Conservation (phyloP, 2,888 invertebrate genomes). For the Tenthredo notha region DNA sequence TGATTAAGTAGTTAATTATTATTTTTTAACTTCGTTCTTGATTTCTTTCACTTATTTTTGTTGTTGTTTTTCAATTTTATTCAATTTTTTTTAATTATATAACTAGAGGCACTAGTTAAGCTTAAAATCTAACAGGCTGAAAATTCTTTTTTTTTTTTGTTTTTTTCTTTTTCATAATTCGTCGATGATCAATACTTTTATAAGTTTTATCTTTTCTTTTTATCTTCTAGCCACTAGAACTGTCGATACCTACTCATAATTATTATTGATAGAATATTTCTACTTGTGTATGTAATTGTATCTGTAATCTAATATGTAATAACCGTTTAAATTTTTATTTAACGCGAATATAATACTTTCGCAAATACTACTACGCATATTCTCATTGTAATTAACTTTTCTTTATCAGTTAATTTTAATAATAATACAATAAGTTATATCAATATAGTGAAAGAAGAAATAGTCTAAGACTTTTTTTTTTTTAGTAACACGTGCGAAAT, state of each 20-base stretch:
- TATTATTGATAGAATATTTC: constrained; percentile 28
- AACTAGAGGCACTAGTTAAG: constrained; percentile 76
- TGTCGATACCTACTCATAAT: background rate
- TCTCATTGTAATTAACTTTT: background rate
- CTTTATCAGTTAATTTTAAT: background rate
- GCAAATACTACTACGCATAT: constrained; percentile 11
- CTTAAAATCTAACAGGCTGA: constrained; percentile 67
- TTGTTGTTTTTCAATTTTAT: constrained; percentile 25
- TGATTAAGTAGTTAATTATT: constrained; percentile 16
- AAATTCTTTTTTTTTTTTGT: constrained; percentile 51
- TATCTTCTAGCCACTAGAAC: background rate
- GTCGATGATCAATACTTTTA: constrained; percentile 39
- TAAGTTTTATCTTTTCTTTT: constrained; percentile 28
- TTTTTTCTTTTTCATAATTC: background rate
- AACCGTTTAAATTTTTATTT: constrained; percentile 33
- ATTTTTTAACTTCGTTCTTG: constrained; percentile 19
- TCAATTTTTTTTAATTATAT: constrained; percentile 62
- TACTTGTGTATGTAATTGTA: constrained; percentile 40
- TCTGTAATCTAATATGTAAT: constrained; percentile 42
- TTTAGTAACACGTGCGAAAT: constrained; percentile 20
- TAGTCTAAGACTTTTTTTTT: constrained; percentile 27
- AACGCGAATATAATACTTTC: constrained; percentile 22
- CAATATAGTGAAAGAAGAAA: constrained; percentile 30
- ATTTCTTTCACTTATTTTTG: background rate
- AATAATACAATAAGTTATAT: background rate